Evolutionary conservation across 2,888 invertebrate species (phyloP), one percentile per base, ranked within the genome.

Genomic region (Acleris laterana): DNA sequence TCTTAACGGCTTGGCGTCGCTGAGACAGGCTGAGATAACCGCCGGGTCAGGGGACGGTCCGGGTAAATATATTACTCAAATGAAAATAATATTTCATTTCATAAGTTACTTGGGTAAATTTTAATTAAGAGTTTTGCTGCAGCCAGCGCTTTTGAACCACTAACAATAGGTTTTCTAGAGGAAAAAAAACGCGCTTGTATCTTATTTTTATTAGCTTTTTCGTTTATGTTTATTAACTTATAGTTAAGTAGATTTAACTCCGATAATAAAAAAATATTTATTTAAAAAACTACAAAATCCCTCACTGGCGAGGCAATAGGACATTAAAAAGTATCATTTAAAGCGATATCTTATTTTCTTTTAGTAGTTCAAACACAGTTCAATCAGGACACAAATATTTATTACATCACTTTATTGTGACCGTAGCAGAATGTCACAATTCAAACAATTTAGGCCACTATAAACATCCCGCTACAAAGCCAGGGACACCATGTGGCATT

Each of bases 401-500:
- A 28, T 60, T 49, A 59, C 19, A 16, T 38, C 46, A 60, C 28
- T 64, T 16, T 52, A 48, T 60, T 60, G 38, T 20, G 20, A 6
- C 9, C 1, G n/a, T 53, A 63, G 50, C 32, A 25, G 57, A 62
- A 66, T 48, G 25, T 46, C 51, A 56, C 56, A 61, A 66, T 62
- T 62, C 38, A 6, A 66, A 62, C 56, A 57, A 48, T 66, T 61
- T 49, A 25, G 56, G 17, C 20, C 52, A 57, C 57, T 66, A 57
- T 66, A 74, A 77, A 79, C 80, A 82, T 81, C 80, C 77, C 74
- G 82, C 82, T 81, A 82, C 77, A 79, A 78, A 78, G 79, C 78
- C 77, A 80, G 77, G 77, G 80, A 83, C 87, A 85, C 83, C 87
- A 89, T 89, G 88, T 87, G 90, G 85, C 80, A 76, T 78, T 85